Percentiles rank a stretch among this genome's conserved stretches.
These are phyloP conservation scores for Neomonachus schauinslandi DNA, from an alignment of 2,113 vertebrate genomes.

Conservation along the genomic window DNA sequence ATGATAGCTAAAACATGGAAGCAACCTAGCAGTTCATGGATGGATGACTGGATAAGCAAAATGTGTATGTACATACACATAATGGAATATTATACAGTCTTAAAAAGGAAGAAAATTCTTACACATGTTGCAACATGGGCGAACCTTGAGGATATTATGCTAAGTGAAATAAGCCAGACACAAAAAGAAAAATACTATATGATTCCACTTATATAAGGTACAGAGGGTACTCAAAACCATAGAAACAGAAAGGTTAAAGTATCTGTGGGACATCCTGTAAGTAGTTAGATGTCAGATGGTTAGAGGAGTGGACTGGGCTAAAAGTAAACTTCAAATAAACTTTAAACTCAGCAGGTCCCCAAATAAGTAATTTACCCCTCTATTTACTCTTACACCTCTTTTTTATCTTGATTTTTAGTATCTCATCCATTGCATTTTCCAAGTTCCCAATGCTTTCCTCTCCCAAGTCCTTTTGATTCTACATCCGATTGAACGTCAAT, in stretches of 20 bases:
- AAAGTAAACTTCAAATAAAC: background rate
- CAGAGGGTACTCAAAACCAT: background rate
- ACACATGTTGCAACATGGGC: background rate
- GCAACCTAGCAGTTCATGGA: background rate
- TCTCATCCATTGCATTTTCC: background rate
- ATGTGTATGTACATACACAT: background rate
- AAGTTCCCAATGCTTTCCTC: background rate
- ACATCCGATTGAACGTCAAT: background rate
- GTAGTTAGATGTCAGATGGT: background rate
- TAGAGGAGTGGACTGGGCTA: background rate
- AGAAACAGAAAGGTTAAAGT: background rate
- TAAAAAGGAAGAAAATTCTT: background rate
- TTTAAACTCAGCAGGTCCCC: background rate
- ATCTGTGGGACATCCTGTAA: background rate
- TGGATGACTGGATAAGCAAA: background rate
- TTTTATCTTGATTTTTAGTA: background rate
- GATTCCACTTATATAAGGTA: background rate
- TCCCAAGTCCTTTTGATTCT: background rate
- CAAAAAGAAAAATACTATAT: background rate
- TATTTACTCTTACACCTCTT: background rate
- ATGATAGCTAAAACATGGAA: background rate
- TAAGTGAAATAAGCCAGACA: slow-evolving; percentile 19
- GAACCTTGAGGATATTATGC: background rate
- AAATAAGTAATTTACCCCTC: background rate
- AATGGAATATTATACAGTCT: background rate